Evolutionary conservation across 2,797 vertebrate species (phyloP), one percentile per base, ranked within the genome.

Genomic region (Poeciliopsis infans): DNA sequence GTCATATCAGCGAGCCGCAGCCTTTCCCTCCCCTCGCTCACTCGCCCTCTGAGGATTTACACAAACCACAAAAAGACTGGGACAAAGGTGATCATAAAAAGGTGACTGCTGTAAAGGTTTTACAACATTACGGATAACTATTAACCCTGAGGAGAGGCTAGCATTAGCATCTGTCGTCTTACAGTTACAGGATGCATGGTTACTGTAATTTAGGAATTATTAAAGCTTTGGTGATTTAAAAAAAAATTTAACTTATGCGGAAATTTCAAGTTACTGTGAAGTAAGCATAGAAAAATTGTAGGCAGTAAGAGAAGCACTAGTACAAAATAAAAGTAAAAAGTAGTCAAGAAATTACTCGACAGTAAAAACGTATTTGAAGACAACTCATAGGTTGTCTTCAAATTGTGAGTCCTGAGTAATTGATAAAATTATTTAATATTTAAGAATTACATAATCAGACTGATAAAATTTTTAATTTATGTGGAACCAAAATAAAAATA

Each of bases 1-100:
- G 88, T 85, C 92, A 79, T 94, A 95, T 95, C 94, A 93, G 90
- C 23, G 47, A 76, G 47, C 82, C 2, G 74, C 94, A 95, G 93
- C 86, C 78, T 95, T 95, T 89, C 91, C 89, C 76, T 91, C 45
- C 79, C 79, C 84, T 72, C 66, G 6, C 18, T 51, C 6, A 7
- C 55, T 79, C 81, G 61, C 72, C 82, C 84, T 83, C 80, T 57
- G 66, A 36, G 76, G 81, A 84, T 64, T 85, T 86, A 74, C 4
- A 78, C 74, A 84, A 91, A 83, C 36, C 47, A 80, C 55, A 77
- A 59, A 74, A 83, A 39, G 75, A 83, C 36, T 45, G 59, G 13
- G 61, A 43, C 59, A 5, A 20, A 76, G 41, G 39, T 39, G 45
- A 49, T 3, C 5, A 46, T 28, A 41, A 55, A 76, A 49, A 18